Evolutionary conservation across 2,797 vertebrate species (phyloP).

Genomic region (Poecilia wingei): DNA sequence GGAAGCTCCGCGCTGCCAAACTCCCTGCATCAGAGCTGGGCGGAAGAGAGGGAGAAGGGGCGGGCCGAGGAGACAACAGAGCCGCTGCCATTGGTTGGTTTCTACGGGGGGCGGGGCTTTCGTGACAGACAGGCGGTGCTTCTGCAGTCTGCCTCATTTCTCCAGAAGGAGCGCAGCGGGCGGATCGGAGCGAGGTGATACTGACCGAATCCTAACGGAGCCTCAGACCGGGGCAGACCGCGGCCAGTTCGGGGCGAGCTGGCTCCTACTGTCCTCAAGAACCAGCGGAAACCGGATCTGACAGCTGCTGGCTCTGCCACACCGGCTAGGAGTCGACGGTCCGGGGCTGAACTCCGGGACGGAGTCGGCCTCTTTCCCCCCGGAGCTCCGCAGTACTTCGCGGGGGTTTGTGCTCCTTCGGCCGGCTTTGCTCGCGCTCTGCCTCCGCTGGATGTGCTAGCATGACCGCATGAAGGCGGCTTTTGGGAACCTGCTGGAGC

Average conservation of each 20-base stretch:
- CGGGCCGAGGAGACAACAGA: background rate
- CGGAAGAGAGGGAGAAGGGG: constrained; percentile 5
- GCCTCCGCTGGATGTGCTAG: background rate
- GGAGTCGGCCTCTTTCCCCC: constrained; percentile 5
- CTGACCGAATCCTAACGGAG: background rate
- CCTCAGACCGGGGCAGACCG: background rate
- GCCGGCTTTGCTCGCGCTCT: background rate
- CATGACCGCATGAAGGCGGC: constrained; percentile 9
- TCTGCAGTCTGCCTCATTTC: constrained; percentile 31
- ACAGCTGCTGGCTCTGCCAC: background rate
- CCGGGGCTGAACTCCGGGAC: background rate
- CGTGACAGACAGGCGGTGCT: constrained; percentile 24
- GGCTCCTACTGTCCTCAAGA: background rate
- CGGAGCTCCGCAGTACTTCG: constrained; percentile 3
- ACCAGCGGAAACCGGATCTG: constrained; percentile 4
- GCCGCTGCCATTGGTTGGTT: constrained; percentile 51
- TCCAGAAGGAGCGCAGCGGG: constrained; percentile 17
- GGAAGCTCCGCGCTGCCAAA: constrained; percentile 9
- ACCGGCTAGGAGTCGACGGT: constrained; percentile 24
- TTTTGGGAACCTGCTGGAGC: constrained; percentile 14
- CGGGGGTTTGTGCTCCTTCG: background rate
- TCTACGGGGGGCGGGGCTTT: constrained; percentile 18
- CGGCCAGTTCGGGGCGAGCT: background rate
- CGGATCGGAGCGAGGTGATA: background rate
- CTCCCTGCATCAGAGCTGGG: background rate